Base-by-base conservation (phyloP, 2,113 vertebrate genomes). In the Balaenoptera acutorostrata region DNA sequence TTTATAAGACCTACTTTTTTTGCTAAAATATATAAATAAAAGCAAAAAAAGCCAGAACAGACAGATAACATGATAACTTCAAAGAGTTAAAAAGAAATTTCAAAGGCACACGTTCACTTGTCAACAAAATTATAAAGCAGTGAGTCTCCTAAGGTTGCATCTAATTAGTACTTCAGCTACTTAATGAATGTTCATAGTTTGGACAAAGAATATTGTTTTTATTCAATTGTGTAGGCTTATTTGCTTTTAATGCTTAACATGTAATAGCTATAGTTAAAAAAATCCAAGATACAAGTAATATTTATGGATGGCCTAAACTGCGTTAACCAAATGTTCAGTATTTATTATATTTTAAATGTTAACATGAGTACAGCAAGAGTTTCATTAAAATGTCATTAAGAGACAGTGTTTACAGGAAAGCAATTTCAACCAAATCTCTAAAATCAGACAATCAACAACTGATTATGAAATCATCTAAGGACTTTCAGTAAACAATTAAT, bases 241-340 rank as follows among this genome's bases (percentile, higher is more conserved):
- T 95, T 81, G 13, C 33, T 85, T 96, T 93, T 78, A 96, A 80
- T 71, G 91, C 36, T 91, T 95, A 90, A 63, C 29, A 64, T 44
- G 1, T 0, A 55, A 71, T n/a, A 77, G 29, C 41, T 88, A 49
- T 17, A 81, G 25, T 88, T 96, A 20, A 3, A 82, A 91, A 94
- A 93, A 61, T 52, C 20, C 39, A 78, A 94, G 33, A 17, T 49
- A 82, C 36, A 78, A 83, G 13, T 80, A 27, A 8, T 9, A 88
- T 41, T 84, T 95, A 68, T 55, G 41, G 3, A 72, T 74, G 18
- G 31, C 25, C 33, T 71, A 61, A 14, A 66, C 31, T 81, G 1
- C 44, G 77, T 71, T 59, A 64, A 66, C 5, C 18, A 85, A 77
- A 94, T 61, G n/a, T 91, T 31, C n/a, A 29, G 36, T 92, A 44